Evolutionary conservation across 2,113 vertebrate species (phyloP).

Genomic region (Xerus inauris): DNA sequence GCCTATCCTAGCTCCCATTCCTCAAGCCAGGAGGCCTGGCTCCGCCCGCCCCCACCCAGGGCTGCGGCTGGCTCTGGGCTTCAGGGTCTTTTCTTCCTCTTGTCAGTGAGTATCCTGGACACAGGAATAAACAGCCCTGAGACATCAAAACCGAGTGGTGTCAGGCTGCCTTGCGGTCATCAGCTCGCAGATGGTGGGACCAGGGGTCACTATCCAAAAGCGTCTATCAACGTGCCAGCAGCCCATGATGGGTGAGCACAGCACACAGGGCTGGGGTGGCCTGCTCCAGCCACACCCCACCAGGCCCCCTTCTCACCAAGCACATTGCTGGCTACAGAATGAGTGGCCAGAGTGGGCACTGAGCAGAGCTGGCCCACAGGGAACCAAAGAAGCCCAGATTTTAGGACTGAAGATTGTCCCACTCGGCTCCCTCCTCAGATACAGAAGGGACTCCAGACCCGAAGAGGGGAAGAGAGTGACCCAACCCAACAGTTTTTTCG

Average conservation of each 20-base stretch:
- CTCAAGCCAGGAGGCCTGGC: no score
- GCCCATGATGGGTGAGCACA: rapidly evolving
- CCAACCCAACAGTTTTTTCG: not conserved
- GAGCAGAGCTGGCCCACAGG: rapidly evolving
- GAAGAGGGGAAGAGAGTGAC: not conserved
- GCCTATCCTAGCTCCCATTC: not conserved
- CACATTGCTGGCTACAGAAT: not conserved
- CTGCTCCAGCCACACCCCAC: not conserved
- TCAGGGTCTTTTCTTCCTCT: no score
- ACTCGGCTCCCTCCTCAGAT: not conserved
- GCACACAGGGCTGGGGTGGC: rapidly evolving
- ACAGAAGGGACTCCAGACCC: not conserved
- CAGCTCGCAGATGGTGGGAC: not conserved
- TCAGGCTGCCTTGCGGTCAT: not conserved
- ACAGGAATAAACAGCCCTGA: not conserved
- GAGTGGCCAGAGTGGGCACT: not conserved
- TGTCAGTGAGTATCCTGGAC: no score
- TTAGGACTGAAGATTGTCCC: not conserved
- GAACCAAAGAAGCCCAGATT: not conserved
- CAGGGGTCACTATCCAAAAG: not conserved
- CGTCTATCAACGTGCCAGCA: rapidly evolving
- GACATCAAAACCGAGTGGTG: not conserved
- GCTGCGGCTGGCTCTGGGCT: not conserved
- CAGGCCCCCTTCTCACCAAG: not conserved
- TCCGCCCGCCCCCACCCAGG: rapidly evolving